Evolutionary conservation across 2,113 vertebrate genomes (phyloP), one percentile per base, ranked within the genome.

Genomic region (Zonotrichia leucophrys): DNA sequence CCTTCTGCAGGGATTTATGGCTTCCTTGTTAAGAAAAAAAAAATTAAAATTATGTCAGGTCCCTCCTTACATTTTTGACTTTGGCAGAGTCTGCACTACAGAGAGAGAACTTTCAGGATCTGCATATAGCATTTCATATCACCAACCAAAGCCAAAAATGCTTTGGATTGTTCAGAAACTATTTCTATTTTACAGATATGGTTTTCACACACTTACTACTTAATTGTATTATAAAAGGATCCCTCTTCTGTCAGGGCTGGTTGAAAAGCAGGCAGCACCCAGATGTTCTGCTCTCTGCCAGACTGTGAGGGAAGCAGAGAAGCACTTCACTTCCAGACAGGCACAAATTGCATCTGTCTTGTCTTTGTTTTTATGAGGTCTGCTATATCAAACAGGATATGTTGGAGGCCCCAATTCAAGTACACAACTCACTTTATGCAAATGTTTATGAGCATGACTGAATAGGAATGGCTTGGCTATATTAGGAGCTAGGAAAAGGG

Each of bases 361-460:
- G 67, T 79, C 83, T 82, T 95, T 92, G 66, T 64, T 95, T 95
- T 95, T 81, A 83, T 88, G 94, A 94, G 85, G 60, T 64, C 83
- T 89, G 8, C 66, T 82, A 55, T 86, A 95, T 84, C 92, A 93
- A 95, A 96, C 94, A 95, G 92, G 96, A 94, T 89, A 84, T 62
- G 76, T 79, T 30, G 2, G 91, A 94, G 96, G 94, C 87, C 93
- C 77, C 94, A 84, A 0, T 37, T 91, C 74, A 80, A 95, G 95
- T 87, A 97, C 87, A 91, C 93, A 95, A 58, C 75, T 91, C 84
- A 73, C 50, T 91, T 95, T 77, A 95, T 88, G 90, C 94, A 96
- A 85, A 95, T 94, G 90, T 95, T 97, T 97, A 95, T 33, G 72
- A 95, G 82, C 39, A 30, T 67, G 80, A 41, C 82, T 41, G 64